Base-by-base conservation (phyloP, 2,797 vertebrate species). In the Phalloptychus januarius region DNA sequence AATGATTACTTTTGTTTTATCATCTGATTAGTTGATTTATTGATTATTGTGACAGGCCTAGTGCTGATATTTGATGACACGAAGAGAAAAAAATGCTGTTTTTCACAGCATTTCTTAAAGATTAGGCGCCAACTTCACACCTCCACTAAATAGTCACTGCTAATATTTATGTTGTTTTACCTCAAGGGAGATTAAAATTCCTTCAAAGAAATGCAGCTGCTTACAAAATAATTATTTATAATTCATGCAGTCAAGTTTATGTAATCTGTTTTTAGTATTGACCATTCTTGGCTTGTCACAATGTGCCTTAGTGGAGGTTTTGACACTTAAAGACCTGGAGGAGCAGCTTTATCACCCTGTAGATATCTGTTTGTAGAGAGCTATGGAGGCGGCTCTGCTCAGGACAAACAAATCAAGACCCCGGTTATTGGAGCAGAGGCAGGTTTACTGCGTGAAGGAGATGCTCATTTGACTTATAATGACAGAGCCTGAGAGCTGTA, bases 391-490 rank as follows among this genome's bases (percentile, higher is more conserved):
- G 71, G 76, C 56, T 77, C 56, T 63, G 71, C 71, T 56, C 81
- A 13, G 86, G 88, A 80, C 74, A 87, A 84, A 77, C 86, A 85
- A 87, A 91, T 83, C 90, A 90, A 90, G 87, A 89, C 88, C 85
- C 76, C 76, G 70, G 88, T 92, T 89, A 92, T 92, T 85, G 87
- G 87, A 87, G 75, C 81, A 82, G 84, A 82, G 77, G 85, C 89
- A 90, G 85, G 83, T 89, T 87, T 84, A 86, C 80, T 82, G 67
- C 77, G 81, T 82, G 89, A 87, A 88, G 85, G 82, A 90, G 86
- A 79, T 81, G 36, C 87, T 84, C 89, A 84, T 87, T 85, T 91
- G 91, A 89, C 87, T 91, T 90, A 87, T 93, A 93, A 94, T 94
- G 90, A 92, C 91, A 90, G 81, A 89, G 81, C 79, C 91, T 52